Evolutionary conservation across 2,888 invertebrate genomes (phyloP), one percentile per base, ranked within the genome.

Genomic region (Phortica okadai): DNA sequence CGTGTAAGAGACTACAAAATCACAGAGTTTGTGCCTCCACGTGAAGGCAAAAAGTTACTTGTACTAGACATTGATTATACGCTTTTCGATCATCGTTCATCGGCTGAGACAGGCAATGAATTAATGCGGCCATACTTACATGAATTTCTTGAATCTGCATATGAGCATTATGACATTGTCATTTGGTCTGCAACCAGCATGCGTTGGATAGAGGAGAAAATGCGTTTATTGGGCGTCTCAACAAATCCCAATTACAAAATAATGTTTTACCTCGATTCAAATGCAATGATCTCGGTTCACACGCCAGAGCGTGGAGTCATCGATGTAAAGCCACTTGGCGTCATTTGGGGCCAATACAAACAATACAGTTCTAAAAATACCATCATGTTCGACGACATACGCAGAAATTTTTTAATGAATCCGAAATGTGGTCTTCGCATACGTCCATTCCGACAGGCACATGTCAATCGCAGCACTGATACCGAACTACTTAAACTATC

Each of bases 181-280:
- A 98, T 99, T 82, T 99, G 99, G 99, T 99, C 99, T 4, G 99
- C 99, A 0, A 99, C 99, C 0, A 96, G 97, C 79, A 98, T 99
- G 98, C 98, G 97, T 88, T 99, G 98, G 98, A 98, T 99, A 66
- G 97, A 98, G 85, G 98, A 98, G 88, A 99, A 99, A 92, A 98
- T 99, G 98, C 95, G 96, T 78, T 92, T 98, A 66, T 92, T 99
- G 0, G 98, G 98, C 0, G 98, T 99, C 0, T 93, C 95, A 0
- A 93, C 93, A 2, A 95, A 98, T 90, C 93, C 94, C 0, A 94
- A 95, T 81, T 99, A 98, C 89, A 98, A 98, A 92, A 95, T 99
- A 77, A 94, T 96, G 90, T 98, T 98, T 92, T 96, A 98, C 91
- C 92, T 99, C 78, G 99, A 99, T 90, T 96, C 95, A 75, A 92